Base-by-base conservation (phyloP, 2,113 vertebrate genomes). In the Marmota monax region DNA sequence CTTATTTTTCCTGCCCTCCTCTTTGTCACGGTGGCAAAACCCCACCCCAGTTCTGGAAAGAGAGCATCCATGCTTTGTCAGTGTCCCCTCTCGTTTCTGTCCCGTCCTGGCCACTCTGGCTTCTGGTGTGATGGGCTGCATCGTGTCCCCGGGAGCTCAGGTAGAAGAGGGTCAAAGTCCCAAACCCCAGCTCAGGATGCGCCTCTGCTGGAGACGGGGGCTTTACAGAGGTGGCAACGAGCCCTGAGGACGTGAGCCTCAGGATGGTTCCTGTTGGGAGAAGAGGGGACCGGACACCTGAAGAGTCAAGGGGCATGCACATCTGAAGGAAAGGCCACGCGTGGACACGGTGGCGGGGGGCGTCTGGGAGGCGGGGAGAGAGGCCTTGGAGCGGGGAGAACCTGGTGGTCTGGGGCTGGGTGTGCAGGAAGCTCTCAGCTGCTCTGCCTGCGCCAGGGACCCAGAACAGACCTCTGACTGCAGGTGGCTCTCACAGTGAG, bases 391-490 rank as follows among this genome's bases (percentile, higher is more conserved):
- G 63, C 27, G 45, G 37, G 48, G 65, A 85, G 9, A 5, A 23
- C 13, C 29, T 37, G 12, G 0, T 9, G 42, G 69, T 6, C 5
- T 32, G 18, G 53, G 56, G 17, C 58, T 70, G 34, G n/a, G 27
- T 74, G n/a, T 85, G 70, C 45, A 7, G 1, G 61, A 61, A 29
- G 4, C 37, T 61, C 27, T 65, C 0, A 10, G 20, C 58, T 11
- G 29, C 2, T 25, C 73, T 0, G 0, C 45, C 13, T 23, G 4
- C 0, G 2, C 42, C 16, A 16, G 45, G 65, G 51, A 48, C 22
- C 0, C 0, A 37, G 0, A 10, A 72, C 8, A 1, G 56, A 20
- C 22, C 45, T 73, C 12, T 29, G 85, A 0, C 22, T 0, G 0
- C 27, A 18, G 76, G 37, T 45, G 23, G 65, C 65, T 73, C 76